Conservation (phyloP, 2,797 vertebrate species). For the Artibeus lituratus region DNA sequence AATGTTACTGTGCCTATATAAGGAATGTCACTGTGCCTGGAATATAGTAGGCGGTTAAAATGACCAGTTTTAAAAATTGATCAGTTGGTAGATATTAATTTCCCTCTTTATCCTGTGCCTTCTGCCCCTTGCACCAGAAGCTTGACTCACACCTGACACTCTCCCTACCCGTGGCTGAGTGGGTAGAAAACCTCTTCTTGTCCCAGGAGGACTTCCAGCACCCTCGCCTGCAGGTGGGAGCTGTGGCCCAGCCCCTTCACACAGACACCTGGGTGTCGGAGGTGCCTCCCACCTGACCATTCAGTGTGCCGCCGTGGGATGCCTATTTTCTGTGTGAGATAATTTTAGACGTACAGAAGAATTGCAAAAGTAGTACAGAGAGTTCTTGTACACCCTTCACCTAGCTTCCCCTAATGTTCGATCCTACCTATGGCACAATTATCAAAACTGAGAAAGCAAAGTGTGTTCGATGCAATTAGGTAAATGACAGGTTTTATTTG, state of each 20-base stretch:
- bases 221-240: background rate
- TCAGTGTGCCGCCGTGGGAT: background rate
- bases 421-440: background rate
- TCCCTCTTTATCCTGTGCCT: background rate
- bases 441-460: background rate
- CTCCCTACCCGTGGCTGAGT: rapidly evolving
- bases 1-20: no score
- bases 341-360: background rate
- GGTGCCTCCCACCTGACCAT: background rate
- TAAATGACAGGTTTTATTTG: background rate
- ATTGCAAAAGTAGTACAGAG: background rate
- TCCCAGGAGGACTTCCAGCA: background rate
- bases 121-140: background rate
- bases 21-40: background rate
- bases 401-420: background rate
- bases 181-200: background rate
- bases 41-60: background rate
- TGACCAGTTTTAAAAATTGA: background rate
- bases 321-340: background rate
- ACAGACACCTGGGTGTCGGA: background rate
- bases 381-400: background rate
- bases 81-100: background rate
- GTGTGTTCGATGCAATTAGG: background rate
- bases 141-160: background rate
- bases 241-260: background rate